These are phyloP conservation scores for Xestia sexstrigata DNA, from an alignment of 2,888 invertebrate species.

Conservation along the genomic window DNA sequence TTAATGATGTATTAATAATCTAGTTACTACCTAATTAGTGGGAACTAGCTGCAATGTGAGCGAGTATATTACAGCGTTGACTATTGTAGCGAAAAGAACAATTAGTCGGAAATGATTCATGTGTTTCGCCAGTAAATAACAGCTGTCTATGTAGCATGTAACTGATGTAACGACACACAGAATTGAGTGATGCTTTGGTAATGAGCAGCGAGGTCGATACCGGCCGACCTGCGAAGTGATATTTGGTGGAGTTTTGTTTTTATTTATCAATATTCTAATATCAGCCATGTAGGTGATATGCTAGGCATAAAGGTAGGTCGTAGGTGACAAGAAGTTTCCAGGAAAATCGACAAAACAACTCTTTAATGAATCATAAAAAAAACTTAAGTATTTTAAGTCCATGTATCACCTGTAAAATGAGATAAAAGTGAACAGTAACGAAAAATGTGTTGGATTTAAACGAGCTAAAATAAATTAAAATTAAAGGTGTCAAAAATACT, in stretches of 20 bases:
- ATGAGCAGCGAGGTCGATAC: conserved; percentile 31
- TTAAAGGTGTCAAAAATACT: too few species aligned
- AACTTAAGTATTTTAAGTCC: background rate
- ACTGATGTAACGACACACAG: conserved; percentile 49
- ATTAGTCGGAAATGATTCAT: conserved; percentile 53
- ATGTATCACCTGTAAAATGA: background rate
- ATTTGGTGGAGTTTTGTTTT: background rate
- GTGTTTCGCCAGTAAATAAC: conserved; percentile 53
- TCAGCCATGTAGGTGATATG: background rate
- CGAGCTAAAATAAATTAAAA: too few species aligned
- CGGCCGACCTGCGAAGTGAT: background rate
- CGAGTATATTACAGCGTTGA: conserved; percentile 31
- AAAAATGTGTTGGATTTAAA: too few species aligned
- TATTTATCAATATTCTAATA: background rate
- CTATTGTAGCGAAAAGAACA: conserved; percentile 56
- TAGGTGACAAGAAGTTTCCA: background rate
- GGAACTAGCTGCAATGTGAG: conserved; percentile 31
- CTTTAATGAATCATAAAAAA: background rate
- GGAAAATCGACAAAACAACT: background rate
- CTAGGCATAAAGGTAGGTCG: background rate
- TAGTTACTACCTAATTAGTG: conserved; percentile 8
- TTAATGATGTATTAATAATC: background rate
- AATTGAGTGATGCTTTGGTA: conserved; percentile 40
- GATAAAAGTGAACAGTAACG: background rate
- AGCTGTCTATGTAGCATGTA: conserved; percentile 44